Conservation (phyloP, 2,797 vertebrate species). For the Centroberyx gerrardi region DNA sequence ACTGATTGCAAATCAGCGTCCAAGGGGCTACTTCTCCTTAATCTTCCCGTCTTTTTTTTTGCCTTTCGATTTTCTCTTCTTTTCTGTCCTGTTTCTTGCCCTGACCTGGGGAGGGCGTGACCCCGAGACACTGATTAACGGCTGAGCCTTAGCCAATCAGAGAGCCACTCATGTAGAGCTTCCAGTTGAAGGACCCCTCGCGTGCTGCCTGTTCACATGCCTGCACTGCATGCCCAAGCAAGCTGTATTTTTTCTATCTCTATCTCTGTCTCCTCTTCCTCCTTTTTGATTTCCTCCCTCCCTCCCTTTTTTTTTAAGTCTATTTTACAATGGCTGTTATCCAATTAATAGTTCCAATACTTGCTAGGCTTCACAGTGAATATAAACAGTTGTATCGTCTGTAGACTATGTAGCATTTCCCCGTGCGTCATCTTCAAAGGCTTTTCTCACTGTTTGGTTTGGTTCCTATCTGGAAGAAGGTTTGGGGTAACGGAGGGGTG, state of each 20-base stretch:
- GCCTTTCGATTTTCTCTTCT: conserved; percentile 71
- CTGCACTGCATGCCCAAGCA: conserved; percentile 87
- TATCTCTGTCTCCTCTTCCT: conserved; percentile 75
- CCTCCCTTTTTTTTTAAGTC: conserved; percentile 45
- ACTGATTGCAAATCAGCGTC: conserved; percentile 67
- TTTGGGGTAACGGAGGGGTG: conserved; percentile 79
- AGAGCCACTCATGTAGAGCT: conserved; percentile 75
- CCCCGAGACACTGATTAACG: conserved; percentile 67
- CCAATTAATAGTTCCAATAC: conserved; percentile 57
- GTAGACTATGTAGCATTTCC: conserved; percentile 60
- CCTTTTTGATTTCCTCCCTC: conserved; percentile 59
- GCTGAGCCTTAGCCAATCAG: conserved; percentile 72
- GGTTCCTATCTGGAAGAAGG: conserved; percentile 77
- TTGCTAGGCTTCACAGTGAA: conserved; percentile 68
- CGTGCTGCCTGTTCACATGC: conserved; percentile 87
- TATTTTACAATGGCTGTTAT: conserved; percentile 59
- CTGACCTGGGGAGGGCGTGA: conserved; percentile 69
- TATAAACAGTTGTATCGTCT: conserved; percentile 62
- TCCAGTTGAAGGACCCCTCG: conserved; percentile 79
- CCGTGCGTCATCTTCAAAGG: conserved; percentile 70
- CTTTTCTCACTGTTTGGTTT: conserved; percentile 79
- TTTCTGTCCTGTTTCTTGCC: conserved; percentile 72
- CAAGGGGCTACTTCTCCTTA: conserved; percentile 55
- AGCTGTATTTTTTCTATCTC: conserved; percentile 79
- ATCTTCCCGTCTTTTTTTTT: conserved; percentile 61